Percentiles rank a stretch among this genome's conserved stretches.
phyloP scores from a whole-genome alignment of 2,797 vertebrate genomes.

The Gobionotothen gibberifrons region DNA sequence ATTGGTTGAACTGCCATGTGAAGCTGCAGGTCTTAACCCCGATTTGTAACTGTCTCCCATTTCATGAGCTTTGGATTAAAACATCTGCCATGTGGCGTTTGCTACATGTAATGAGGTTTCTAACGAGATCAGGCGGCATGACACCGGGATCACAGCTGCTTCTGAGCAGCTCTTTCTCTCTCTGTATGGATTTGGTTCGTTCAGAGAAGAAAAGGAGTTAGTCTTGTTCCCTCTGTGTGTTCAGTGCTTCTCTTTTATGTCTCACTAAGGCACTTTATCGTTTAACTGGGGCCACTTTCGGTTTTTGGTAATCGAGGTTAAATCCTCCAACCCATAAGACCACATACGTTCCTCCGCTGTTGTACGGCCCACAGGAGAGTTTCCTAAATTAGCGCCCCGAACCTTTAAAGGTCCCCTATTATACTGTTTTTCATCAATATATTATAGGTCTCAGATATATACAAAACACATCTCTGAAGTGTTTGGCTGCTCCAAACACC shows the following conservation, averaged over 20 bases:
- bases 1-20: conserved; percentile 32
- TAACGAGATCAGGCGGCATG: conserved; percentile 54
- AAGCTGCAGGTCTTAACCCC: conserved; percentile 51
- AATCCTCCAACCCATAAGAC: no score
- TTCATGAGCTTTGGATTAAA: conserved; percentile 56
- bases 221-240: conserved; percentile 26
- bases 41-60: conserved; percentile 49
- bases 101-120: conserved; percentile 51
- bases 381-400: no score
- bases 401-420: no score
- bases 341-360: no score
- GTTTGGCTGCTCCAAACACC: no score
- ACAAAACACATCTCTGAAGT: no score
- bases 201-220: conserved; percentile 20
- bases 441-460: no score
- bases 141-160: conserved; percentile 37
- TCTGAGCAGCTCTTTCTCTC: conserved; percentile 26
- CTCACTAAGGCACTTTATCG: neutral
- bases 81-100: conserved; percentile 41
- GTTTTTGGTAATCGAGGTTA: no score
- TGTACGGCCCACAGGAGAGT: no score
- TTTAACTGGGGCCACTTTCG: conserved; percentile 3
- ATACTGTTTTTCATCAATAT: no score
- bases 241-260: conserved; percentile 18
- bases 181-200: conserved; percentile 28